Base-by-base conservation (phyloP, 2,888 invertebrate species). In the Agrenia bidenticulata region DNA sequence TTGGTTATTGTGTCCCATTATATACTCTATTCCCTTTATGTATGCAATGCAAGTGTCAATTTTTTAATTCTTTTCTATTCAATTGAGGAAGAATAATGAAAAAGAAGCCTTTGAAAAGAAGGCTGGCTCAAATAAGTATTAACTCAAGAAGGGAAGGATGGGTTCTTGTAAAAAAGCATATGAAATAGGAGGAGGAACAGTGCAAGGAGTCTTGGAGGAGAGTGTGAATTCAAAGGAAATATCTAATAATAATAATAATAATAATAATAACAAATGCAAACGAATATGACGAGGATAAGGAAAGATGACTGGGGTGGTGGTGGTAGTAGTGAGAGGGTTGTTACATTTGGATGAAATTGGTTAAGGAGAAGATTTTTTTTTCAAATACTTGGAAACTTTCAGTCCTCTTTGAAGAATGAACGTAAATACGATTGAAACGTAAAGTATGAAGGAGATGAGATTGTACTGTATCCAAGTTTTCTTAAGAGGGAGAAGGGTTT, bases 1-100 rank as follows among this genome's bases (percentile, higher is more conserved):
- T 24, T 19, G 19, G 59, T n/a, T 59, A 49, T 59, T 59, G 49
- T 59, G 17, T 24, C 55, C 17, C 21, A 27, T 55, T 55, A 27
- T 55, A 51, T 7, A 45, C 5, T 5, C 15, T 5, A 11, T 5
- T 45, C 5, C n/a, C 4, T 9, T 5, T 17, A 32, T 15, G 67
- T 67, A 67, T 72, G 69, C 69, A 70, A 67, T 74, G 69, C 69
- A 72, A 73, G 72, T 72, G 74, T 72, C 72, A 72, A 72, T 69
- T 72, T 71, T 73, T 69, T 65, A 66, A 68, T 66, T 65, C 64
- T 67, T 67, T 72, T 50, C 69, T 66, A 70, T 68, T 72, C 60
- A 69, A 63, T 53, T 59, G 61, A 27, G n/a, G 64, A 32, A 55
- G 55, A 55, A 27, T 45, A 39, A 55, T 23, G 41, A 45, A 65